Base-by-base conservation (phyloP, 92 coral and sea anemone genomes). In the Actinernus sp. region DNA sequence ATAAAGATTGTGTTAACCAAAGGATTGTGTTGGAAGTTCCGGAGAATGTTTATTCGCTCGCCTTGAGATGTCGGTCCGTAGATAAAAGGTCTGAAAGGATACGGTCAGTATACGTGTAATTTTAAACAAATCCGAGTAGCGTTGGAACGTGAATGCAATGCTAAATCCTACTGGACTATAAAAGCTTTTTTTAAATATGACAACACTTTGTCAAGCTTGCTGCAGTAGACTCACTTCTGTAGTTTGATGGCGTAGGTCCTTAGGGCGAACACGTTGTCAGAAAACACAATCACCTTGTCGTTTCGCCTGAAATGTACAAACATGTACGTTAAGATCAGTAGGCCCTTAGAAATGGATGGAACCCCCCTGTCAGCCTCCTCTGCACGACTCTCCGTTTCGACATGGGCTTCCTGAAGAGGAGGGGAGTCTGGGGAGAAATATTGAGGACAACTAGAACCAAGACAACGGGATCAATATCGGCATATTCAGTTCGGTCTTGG, bases 61-160 rank as follows among this genome's bases (percentile, higher is more conserved):
- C 92, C 87, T 38, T 95, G 99, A 14, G 97, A 92, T 25, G 99
- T 95, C 9, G 99, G 99, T 1, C 99, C 99, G 59, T 95, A 95
- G 39, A 95, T 95, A 50, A 91, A 95, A 19, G 99, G 99, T 55
- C 99, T 95, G 60, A 29, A 79, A 71, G n/a, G 26, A 17, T 59
- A 37, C 9, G 23, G n/a, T n/a, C n/a, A n/a, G n/a, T n/a, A n/a
- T 14, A 24, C 2, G 8, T 14, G 20, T 6, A 30, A 7, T n/a
- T 13, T 1, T 20, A 28, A 26, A 10, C 45, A 3, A 4, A 21
- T 30, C 4, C 2, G 12, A 26, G 10, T 17, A 25, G 24, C 25
- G 3, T 49, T 3, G 16, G 3, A 49, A 10, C 47, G 16, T 24
- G 10, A 41, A 22, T 60, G 47, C 16, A 26, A 26, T 23, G 29